These are phyloP conservation scores for Caenorhabditis wallacei DNA, from an alignment of 2,888 invertebrate genomes.

Conservation along the genomic window DNA sequence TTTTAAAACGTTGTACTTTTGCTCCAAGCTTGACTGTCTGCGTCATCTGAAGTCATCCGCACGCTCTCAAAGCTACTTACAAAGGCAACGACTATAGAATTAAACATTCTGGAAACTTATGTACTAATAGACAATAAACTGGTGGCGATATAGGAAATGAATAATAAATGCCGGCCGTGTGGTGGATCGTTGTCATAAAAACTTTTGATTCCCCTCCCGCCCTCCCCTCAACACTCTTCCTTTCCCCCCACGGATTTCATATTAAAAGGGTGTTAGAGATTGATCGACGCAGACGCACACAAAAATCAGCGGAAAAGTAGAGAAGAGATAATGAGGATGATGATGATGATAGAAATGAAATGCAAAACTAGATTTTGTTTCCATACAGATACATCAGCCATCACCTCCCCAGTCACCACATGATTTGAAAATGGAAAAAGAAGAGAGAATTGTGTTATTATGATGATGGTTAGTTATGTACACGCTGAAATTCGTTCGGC, in stretches of 20 bases:
- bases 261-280: slow-evolving; percentile 14
- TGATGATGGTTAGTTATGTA: not conserved
- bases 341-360: slow-evolving; percentile 25
- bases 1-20: no score
- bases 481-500: slow-evolving; percentile 7
- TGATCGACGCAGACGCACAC: slow-evolving; percentile 7
- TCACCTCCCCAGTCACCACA: not conserved
- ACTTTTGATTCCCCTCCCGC: slow-evolving; percentile 23
- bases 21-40: no score
- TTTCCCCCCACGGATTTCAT: slow-evolving; percentile 17
- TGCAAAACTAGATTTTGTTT: slow-evolving; percentile 36
- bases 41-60: no score
- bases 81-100: no score
- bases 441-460: not conserved
- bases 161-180: slow-evolving; percentile 3
- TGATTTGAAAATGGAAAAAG: slow-evolving; percentile 1
- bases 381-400: not conserved
- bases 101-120: no score
- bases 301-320: slow-evolving; percentile 1
- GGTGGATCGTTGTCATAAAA: slow-evolving; percentile 36
- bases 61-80: no score
- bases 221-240: not conserved
- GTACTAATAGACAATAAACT: slow-evolving; percentile 27
- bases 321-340: slow-evolving; percentile 3
- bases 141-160: not conserved